Base-by-base conservation (phyloP, 2,888 invertebrate species). In the Physocephala rufipes region DNA sequence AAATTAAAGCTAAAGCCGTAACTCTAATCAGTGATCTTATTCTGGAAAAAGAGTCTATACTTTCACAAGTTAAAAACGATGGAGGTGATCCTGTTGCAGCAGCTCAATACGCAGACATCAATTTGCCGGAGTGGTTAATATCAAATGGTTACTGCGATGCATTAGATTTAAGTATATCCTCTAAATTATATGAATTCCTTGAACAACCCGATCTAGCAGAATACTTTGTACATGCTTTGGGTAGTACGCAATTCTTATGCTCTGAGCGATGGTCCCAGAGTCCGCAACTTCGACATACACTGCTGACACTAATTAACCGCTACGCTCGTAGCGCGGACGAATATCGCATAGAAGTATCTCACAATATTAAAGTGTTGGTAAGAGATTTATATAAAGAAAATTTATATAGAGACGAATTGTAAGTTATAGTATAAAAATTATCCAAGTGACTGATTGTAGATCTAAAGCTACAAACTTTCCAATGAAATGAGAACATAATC, bases 11-110 rank as follows among this genome's bases (percentile, higher is more conserved):
- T 4, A 90, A 89, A 80, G 86, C 89, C 0, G 84, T 90, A 47
- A 89, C 89, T 15, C 82, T 92, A 47, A 85, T 91, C 16, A 87
- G 88, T 74, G 91, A 91, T 83, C 82, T 91, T 24, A 82, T 90
- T 9, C 77, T 87, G 1, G 91, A 91, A 67, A 81, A 82, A 49
- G 78, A 78, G 15, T 74, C 77, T 1, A 78, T 77, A 2, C 74
- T 82, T 2, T 76, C 79, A 3, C 67, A 74, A 3, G 72, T 71
- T 53, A 68, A 73, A n/a, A 76, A 72, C 4, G 72, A 74, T 0
- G 67, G 74, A 0, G 79, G 81, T 58, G 74, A 75, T 13, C 72
- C 75, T 1, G 70, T 78, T 43, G 78, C 78, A 2, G 65, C 78
- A 2, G 79, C 82, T 0, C 84, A 84, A 71, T 86, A 86, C 76